Evolutionary conservation across 2,113 vertebrate genomes (phyloP), one percentile per base, ranked within the genome.

Genomic region (Alethe castanea): DNA sequence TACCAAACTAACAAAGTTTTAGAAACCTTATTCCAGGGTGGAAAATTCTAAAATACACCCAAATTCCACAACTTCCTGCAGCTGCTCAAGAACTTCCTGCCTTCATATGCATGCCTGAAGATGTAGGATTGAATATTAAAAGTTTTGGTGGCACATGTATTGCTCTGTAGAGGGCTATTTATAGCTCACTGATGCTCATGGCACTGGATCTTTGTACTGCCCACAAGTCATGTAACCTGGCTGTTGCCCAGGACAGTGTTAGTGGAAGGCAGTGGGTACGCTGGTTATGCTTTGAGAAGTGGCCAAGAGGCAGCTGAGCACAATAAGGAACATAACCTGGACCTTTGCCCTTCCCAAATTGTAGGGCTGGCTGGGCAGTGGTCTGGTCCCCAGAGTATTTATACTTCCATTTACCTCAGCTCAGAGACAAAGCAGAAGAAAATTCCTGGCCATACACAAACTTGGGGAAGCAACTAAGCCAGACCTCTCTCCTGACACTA

Each of bases 321-420:
- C 71, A 90, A 48, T 48, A 53, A 92, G 70, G 72, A 86, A 25
- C 59, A 35, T 60, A 88, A 52, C 24, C 57, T 65, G 86, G 66
- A 92, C 71, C n/a, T 96, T 73, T 88, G 72, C 81, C 83, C 56
- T 92, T 94, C 91, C 81, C 52, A 86, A 78, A 92, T 44, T 86
- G 92, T 78, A 94, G 95, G 85, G 79, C 92, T 87, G 77, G 25
- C n/a, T 81, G 52, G 65, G 79, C 62, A 76, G 66, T 61, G 36
- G 25, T 82, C 61, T 91, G 36, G 9, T 94, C 31, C 45, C 35
- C 24, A 11, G 45, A 33, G 31, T 31, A 52, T 57, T 93, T 94
- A 77, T 92, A n/a, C 62, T 90, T 91, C 62, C 38, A 64, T 82
- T 91, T 94, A 67, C 65, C 65, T 92, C 92, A 81, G 22, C 64